phyloP scores from a whole-genome alignment of 2,888 invertebrate genomes.

The Polietes domitor region DNA sequence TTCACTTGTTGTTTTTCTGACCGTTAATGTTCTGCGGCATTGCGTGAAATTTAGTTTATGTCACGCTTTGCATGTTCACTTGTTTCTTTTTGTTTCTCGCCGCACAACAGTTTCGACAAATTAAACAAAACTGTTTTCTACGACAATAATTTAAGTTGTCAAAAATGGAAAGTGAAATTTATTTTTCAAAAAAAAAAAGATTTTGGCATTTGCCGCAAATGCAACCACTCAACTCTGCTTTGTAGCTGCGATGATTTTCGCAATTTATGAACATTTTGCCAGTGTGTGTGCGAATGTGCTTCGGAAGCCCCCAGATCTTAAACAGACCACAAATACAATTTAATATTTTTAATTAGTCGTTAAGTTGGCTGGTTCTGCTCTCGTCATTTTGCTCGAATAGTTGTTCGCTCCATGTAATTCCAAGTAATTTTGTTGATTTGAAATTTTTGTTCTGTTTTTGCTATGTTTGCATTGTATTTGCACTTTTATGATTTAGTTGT shows the following conservation, averaged over 20 bases:
- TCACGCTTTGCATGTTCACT: not conserved
- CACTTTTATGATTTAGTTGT: slow-evolving; percentile 1
- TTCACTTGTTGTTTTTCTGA: too few species aligned
- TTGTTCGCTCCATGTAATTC: too few species aligned
- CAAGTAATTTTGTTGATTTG: not conserved
- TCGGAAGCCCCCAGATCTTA: slow-evolving; percentile 14
- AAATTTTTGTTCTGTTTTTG: not conserved
- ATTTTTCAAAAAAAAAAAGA: too few species aligned
- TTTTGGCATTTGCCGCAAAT: too few species aligned
- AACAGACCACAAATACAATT: slow-evolving; percentile 57
- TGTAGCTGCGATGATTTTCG: not conserved
- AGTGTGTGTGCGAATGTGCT: too few species aligned
- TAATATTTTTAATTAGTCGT: slow-evolving; percentile 55
- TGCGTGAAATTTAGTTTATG: not conserved
- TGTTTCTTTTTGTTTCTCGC: not conserved
- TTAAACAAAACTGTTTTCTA: slow-evolving; percentile 1
- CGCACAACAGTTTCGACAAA: not conserved
- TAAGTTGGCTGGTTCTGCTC: not conserved
- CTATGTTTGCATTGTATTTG: not conserved
- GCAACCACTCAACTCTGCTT: too few species aligned
- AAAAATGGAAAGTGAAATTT: slow-evolving; percentile 50
- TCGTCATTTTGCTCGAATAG: not conserved
- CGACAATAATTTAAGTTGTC: slow-evolving; percentile 38
- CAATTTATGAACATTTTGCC: too few species aligned
- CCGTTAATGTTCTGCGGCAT: not conserved